Evolutionary conservation across 1,140 invertebrate species (phyloP), one percentile per base, ranked within the genome.

Genomic region (Lethocerus indicus): DNA sequence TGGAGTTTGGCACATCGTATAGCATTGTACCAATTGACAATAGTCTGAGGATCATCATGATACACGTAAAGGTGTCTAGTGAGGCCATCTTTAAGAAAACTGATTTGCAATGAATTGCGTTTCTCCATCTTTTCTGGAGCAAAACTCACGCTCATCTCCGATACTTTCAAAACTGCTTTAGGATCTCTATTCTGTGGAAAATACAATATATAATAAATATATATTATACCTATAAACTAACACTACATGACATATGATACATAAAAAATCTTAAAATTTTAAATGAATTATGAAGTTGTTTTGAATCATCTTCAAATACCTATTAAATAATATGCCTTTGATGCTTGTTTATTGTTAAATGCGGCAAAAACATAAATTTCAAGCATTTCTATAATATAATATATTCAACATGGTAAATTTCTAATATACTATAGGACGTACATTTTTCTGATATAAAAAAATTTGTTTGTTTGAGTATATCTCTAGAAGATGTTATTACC

Each of bases 21-120:
- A 18, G 84, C 83, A 64, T 81, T 78, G 62, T 88, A 93, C 87
- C 87, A 92, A 62, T 85, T 81, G 18, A 81, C 83, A 50, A 89
- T 85, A 42, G 81, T 76, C 69, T 88, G 82, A 1, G 83, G 74
- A 54, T 83, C 81, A 53, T 89, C 82, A 51, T 88, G 81, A 58
- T 87, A 87, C 1, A 92, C 79, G 64, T 81, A 92, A 54, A 93
- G 80, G 60, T 88, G 87, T 56, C 87, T 66, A 3, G 87, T 92
- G 4, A 78, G 78, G 4, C 78, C 79, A 45, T 88, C 81, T 59
- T 83, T 83, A 58, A 86, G 72, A 59, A 81, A 91, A 1, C 84
- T 83, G 4, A 91, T 66, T 65, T 91, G 87, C 54, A 91, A 67
- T 25, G 78, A 81, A 61, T 84, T 86, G 57, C 76, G 72, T 63